Conservation (phyloP, 2,113 vertebrate genomes). For the Cariama cristata region DNA sequence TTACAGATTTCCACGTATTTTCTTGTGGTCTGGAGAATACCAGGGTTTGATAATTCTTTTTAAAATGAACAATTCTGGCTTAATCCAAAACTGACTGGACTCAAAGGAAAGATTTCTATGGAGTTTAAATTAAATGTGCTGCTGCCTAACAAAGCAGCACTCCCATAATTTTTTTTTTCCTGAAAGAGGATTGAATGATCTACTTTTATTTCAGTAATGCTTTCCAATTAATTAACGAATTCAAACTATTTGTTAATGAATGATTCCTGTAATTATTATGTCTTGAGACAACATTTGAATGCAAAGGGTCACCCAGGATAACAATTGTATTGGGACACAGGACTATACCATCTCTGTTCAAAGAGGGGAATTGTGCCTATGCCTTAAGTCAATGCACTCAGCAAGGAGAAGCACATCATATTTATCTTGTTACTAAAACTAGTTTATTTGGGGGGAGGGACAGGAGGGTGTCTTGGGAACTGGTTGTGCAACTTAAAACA, state of each 20-base stretch:
- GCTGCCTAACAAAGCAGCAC: slow-evolving; percentile 1
- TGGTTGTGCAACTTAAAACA: slow-evolving; percentile 32
- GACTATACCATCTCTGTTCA: slow-evolving; percentile 90
- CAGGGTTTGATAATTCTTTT: neutral
- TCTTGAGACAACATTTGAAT: slow-evolving; percentile 62
- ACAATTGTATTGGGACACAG: slow-evolving; percentile 86
- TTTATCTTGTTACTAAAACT: slow-evolving; percentile 77
- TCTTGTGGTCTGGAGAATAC: slow-evolving; percentile 30
- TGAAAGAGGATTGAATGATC: neutral
- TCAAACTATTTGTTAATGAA: slow-evolving; percentile 53
- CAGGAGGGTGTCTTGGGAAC: slow-evolving; percentile 45
- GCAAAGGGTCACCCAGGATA: slow-evolving; percentile 86
- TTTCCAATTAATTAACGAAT: neutral
- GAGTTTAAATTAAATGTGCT: neutral
- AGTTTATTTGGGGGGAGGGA: slow-evolving; percentile 71
- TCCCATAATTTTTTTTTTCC: neutral
- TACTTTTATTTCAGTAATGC: neutral
- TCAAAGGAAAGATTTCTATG: neutral
- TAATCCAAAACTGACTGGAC: neutral
- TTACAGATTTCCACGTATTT: neutral
- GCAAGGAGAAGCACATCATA: slow-evolving; percentile 98
- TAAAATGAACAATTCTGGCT: neutral
- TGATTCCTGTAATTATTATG: slow-evolving; percentile 41
- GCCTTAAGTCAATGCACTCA: slow-evolving; percentile 98
- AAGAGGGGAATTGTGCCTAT: slow-evolving; percentile 93